Base-by-base conservation (phyloP, 2,797 vertebrate genomes). In the Phrynocephalus forsythii region DNA sequence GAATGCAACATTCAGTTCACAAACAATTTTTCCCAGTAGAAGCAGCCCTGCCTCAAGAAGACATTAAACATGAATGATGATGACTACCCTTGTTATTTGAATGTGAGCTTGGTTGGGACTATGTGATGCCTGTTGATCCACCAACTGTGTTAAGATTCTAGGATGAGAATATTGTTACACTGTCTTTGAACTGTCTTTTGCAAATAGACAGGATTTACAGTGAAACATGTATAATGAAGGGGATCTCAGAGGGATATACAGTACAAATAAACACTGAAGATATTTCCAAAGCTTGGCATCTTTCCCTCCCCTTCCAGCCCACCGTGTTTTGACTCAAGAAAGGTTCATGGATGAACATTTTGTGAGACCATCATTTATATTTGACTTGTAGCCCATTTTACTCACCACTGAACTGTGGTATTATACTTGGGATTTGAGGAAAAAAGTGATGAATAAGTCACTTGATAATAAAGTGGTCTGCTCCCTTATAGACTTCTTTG, bases 31-130 rank as follows among this genome's bases (percentile, higher is more conserved):
- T 90, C 63, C 48, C 48, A 90, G 48, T 3, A 85, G 71, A 88
- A 93, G 79, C 1, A 0, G 0, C 20, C 1, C 72, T 85, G 80
- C 28, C 81, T 60, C 28, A 84, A 50, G 60, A 87, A 84, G 69
- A 78, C 20, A 80, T 6, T 87, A 89, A 92, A 87, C 44, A 91
- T 44, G 10, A 10, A 56, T 15, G 86, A 81, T 44, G 76, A 92
- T 77, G 67, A 11, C 71, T 89, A 60, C 30, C 50, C n/a, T 81
- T 89, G 72, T 89, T 85, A 80, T 85, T 73, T 81, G 56, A 75
- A 75, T 52, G 56, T 44, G 44, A 38, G 20, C 48, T 48, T 81
- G 68, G 83, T 67, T 6, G n/a, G 63, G 71, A 76, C 38, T 60
- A 82, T 48, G n/a, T 71, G 72, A 60, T n/a, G 33, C 60, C 79